These are phyloP conservation scores for Aphis craccivora DNA, from an alignment of 1,140 invertebrate genomes.

Conservation along the genomic window DNA sequence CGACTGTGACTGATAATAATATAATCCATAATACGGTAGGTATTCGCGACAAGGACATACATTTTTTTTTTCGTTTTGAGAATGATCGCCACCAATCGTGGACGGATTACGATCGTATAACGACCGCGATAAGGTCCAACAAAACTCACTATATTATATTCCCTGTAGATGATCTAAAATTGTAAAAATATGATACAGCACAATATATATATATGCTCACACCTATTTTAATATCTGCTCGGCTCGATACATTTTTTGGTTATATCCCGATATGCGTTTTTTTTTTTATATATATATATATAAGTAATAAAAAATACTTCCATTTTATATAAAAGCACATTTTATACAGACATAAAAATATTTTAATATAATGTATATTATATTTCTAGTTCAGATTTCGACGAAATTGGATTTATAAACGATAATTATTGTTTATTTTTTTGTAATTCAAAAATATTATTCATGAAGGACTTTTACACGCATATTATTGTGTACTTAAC, in stretches of 20 bases:
- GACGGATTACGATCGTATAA: not conserved
- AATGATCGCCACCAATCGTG: not conserved
- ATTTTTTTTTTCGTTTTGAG: not conserved
- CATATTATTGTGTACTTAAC: not conserved
- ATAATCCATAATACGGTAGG: not conserved
- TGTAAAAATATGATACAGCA: not conserved
- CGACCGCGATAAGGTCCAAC: not conserved
- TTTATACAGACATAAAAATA: not conserved
- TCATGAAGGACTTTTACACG: not conserved
- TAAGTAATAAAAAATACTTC: not conserved
- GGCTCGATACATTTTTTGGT: not conserved
- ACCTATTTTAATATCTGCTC: not conserved
- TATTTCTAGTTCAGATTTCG: not conserved
- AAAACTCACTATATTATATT: not conserved
- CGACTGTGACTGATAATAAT: constrained; percentile 2
- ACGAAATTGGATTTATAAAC: not conserved
- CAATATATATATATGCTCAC: not conserved
- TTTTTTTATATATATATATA: not conserved
- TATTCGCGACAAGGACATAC: not conserved
- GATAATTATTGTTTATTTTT: not conserved
- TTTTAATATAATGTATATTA: too few relatives aligned
- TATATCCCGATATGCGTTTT: not conserved
- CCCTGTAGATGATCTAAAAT: not conserved
- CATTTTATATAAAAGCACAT: not conserved
- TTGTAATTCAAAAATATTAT: not conserved